Evolutionary conservation across 2,888 invertebrate genomes (phyloP).

Genomic region (Oscheius myriophilus): DNA sequence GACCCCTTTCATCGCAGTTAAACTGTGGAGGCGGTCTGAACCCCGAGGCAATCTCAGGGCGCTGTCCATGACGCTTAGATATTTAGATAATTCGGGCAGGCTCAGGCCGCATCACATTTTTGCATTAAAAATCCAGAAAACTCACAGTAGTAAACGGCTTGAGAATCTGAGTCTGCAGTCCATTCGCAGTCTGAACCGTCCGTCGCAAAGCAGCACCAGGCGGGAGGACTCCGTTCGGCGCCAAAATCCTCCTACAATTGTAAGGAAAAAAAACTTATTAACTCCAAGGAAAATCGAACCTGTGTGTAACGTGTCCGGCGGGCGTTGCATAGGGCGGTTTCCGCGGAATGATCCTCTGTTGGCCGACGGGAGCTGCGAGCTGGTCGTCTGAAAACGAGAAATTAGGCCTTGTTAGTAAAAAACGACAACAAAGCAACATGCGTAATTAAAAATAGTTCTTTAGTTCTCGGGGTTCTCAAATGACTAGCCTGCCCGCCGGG

Average conservation of each 20-base stretch:
- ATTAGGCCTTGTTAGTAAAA: too few species aligned
- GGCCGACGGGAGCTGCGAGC: conserved; percentile 8
- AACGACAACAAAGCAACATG: too few species aligned
- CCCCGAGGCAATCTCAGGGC: too few species aligned
- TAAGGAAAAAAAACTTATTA: too few species aligned
- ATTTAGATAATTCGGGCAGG: not conserved
- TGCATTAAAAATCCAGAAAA: not conserved
- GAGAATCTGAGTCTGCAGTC: conserved; percentile 41
- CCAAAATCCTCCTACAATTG: conserved; percentile 30
- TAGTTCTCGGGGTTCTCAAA: too few species aligned
- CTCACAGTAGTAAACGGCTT: conserved; percentile 39
- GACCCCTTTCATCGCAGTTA: too few species aligned
- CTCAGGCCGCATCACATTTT: not conserved
- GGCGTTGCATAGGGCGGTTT: conserved; percentile 24
- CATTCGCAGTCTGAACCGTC: conserved; percentile 44
- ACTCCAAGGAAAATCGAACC: conserved; percentile 21
- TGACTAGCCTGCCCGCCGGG: too few species aligned
- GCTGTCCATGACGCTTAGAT: too few species aligned
- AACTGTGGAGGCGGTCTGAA: too few species aligned
- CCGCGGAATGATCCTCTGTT: conserved; percentile 21
- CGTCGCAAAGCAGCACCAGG: conserved; percentile 35
- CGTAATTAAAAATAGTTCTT: too few species aligned
- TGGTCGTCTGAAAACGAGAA: not conserved
- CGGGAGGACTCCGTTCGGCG: conserved; percentile 22
- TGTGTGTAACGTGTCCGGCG: conserved; percentile 31